These are phyloP conservation scores for Heliocidaris erythrogramma DNA, from an alignment of 35 echinoderm and acorn worm species.

Conservation along the genomic window DNA sequence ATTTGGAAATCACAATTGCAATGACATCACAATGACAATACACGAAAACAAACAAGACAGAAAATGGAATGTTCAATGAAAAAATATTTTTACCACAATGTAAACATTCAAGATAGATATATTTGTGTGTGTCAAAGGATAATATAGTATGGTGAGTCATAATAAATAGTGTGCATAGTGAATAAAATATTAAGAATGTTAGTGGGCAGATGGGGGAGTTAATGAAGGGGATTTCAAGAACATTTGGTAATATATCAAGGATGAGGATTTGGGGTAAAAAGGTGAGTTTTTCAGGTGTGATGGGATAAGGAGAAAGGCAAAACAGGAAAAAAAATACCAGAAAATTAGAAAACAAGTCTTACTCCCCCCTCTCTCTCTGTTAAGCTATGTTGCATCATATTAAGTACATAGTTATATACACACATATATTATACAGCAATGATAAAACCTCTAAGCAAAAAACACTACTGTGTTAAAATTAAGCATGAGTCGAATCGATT, in stretches of 20 bases:
- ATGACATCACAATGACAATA: background rate
- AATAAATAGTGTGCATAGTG: background rate
- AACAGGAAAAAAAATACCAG: background rate
- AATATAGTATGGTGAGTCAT: background rate
- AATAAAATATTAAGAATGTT: background rate
- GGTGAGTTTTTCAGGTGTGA: background rate
- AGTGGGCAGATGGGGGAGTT: background rate
- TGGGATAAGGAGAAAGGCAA: background rate
- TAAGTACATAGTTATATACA: background rate
- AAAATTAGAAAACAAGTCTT: background rate
- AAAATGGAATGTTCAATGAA: background rate
- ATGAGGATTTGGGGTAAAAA: background rate
- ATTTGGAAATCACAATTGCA: no score
- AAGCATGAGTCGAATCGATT: no score
- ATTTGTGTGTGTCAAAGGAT: background rate
- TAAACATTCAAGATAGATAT: constrained; percentile 5
- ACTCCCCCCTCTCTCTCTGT: background rate
- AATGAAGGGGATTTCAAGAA: background rate
- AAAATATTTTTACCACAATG: background rate
- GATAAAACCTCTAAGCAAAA: no score
- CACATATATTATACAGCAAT: background rate
- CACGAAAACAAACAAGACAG: background rate
- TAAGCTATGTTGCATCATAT: background rate
- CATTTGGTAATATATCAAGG: background rate
- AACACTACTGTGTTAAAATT: no score